phyloP scores from a whole-genome alignment of 2,888 invertebrate species.

The Phaedon cochleariae region DNA sequence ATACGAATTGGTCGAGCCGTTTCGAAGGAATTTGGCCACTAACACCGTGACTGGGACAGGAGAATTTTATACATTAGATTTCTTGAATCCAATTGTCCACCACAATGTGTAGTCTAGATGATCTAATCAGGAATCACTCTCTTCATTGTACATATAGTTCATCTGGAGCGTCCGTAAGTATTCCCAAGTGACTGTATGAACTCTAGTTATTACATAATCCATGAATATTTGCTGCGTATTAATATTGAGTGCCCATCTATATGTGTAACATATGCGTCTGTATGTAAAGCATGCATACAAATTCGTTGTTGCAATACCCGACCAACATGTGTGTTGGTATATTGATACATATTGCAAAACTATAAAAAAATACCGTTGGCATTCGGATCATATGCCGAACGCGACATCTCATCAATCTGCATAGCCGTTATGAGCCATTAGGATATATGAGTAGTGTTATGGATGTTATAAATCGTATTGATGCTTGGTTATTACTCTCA shows the following conservation, averaged over 20 bases:
- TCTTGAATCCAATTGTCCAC: too few relatives aligned
- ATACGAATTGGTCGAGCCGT: too few relatives aligned
- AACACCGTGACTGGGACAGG: too few relatives aligned
- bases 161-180: too few relatives aligned
- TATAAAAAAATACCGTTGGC: slow-evolving; percentile 12
- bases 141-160: too few relatives aligned
- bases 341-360: slow-evolving; percentile 31
- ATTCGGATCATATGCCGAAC: background rate
- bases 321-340: slow-evolving; percentile 27
- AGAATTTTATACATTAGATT: too few relatives aligned
- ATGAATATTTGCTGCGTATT: slow-evolving; percentile 16
- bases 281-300: slow-evolving; percentile 41
- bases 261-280: slow-evolving; percentile 38
- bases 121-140: too few relatives aligned
- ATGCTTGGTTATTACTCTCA: background rate
- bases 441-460: background rate
- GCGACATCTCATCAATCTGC: background rate
- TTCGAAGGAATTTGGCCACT: too few relatives aligned
- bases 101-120: too few relatives aligned
- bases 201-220: background rate
- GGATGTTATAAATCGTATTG: background rate
- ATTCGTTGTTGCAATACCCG: slow-evolving; percentile 27
- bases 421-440: background rate
- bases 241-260: slow-evolving; percentile 35
- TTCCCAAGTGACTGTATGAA: too few relatives aligned